Evolutionary conservation across 2,113 vertebrate species (phyloP).

Genomic region (Dascyllus trimaculatus): DNA sequence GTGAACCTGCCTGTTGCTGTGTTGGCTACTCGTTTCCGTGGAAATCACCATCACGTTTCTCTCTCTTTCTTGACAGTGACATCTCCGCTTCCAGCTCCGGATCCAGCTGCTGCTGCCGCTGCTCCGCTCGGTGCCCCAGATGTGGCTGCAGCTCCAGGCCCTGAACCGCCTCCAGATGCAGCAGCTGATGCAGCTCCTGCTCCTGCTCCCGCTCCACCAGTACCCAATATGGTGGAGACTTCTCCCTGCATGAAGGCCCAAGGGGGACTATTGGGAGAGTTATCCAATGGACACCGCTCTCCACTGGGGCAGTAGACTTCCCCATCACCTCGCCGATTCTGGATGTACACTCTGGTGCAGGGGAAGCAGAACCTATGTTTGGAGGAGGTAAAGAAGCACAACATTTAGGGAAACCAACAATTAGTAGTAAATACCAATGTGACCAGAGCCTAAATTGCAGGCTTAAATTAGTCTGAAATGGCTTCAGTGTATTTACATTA

Average conservation of each 20-base stretch:
- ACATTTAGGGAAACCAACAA: no score
- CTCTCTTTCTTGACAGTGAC: constrained; percentile 80
- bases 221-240: constrained; percentile 91
- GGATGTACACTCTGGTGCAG: constrained; percentile 91
- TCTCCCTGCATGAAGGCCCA: constrained; percentile 96
- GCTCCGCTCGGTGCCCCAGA: constrained; percentile 29
- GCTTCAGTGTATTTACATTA: background rate
- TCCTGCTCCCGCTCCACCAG: constrained; percentile 32
- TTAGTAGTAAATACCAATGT: no score
- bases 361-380: constrained; percentile 90
- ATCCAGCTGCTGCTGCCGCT: constrained; percentile 16
- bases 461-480: no score
- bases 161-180: constrained; percentile 37
- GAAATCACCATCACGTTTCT: constrained; percentile 74
- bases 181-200: constrained; percentile 50
- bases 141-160: constrained; percentile 27
- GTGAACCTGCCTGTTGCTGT: constrained; percentile 57
- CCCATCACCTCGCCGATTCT: constrained; percentile 85
- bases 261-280: constrained; percentile 88
- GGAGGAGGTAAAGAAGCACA: background rate
- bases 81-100: constrained; percentile 51
- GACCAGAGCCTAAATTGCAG: no score
- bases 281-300: constrained; percentile 90
- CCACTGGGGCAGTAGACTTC: constrained; percentile 94
- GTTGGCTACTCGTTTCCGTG: constrained; percentile 28